These are phyloP conservation scores for Uloborus plumipes DNA, from an alignment of 2,888 invertebrate species.

Conservation along the genomic window DNA sequence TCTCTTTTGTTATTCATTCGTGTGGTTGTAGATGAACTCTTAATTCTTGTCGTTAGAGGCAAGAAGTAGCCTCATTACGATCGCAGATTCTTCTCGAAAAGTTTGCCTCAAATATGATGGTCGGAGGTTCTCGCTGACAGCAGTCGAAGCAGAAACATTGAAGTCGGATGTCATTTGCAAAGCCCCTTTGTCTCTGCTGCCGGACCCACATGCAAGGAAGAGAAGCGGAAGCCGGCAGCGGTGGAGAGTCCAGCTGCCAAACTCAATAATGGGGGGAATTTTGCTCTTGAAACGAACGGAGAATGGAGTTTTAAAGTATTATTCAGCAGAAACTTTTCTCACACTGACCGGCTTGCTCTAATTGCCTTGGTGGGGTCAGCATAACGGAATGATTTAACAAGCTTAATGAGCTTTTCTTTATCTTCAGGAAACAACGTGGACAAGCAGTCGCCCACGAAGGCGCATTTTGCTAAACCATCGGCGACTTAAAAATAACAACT, in stretches of 20 bases:
- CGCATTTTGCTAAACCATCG: conserved; percentile 12
- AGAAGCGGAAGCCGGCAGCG: conserved; percentile 21
- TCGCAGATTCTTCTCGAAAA: too few species aligned
- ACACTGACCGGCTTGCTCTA: conserved; percentile 45
- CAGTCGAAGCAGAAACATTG: conserved; percentile 62
- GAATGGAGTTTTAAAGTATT: conserved; percentile 48
- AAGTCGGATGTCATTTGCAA: conserved; percentile 62
- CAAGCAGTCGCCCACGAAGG: conserved; percentile 35
- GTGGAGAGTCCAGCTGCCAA: conserved; percentile 38
- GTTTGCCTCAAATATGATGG: too few species aligned
- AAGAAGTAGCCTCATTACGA: too few species aligned
- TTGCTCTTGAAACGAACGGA: conserved; percentile 27
- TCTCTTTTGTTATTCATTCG: too few species aligned
- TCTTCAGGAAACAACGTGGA: conserved; percentile 19
- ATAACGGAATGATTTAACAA: conserved; percentile 32
- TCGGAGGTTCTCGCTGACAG: conserved; percentile 22
- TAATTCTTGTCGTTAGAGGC: too few species aligned
- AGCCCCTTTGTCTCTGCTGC: conserved; percentile 46
- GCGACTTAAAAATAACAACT: background rate
- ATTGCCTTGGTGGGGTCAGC: conserved; percentile 45
- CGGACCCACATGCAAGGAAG: conserved; percentile 43
- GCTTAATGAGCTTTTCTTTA: conserved; percentile 58
- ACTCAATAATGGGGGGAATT: conserved; percentile 48
- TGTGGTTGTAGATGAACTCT: too few species aligned
- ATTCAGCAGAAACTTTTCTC: conserved; percentile 60